Percentiles rank a stretch among this genome's conserved stretches.
These are phyloP conservation scores for Cotesia glomerata DNA, from an alignment of 1,140 invertebrate genomes.

Conservation along the genomic window DNA sequence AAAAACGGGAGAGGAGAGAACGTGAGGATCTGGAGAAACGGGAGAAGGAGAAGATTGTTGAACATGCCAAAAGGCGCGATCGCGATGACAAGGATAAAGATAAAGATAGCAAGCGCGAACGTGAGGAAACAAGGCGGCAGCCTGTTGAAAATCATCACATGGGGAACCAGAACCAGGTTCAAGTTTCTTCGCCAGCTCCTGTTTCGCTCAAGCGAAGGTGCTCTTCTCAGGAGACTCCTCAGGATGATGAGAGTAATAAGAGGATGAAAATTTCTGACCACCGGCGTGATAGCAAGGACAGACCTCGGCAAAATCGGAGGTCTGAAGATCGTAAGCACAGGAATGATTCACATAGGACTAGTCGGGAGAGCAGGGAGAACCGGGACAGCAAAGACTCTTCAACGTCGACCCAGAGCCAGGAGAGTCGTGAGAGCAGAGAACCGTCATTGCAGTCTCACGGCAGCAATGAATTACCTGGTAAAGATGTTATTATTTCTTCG, in stretches of 20 bases:
- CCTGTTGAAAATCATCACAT: constrained; percentile 53
- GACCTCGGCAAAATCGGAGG: constrained; percentile 56
- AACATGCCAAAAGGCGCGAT: constrained; percentile 49
- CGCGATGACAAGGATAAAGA: constrained; percentile 51
- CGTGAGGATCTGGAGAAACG: constrained; percentile 56
- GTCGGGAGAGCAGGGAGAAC: constrained; percentile 55
- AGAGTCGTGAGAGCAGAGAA: constrained; percentile 37
- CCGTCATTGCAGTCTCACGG: constrained; percentile 9
- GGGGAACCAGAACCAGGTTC: constrained; percentile 39
- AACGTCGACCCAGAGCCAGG: constrained; percentile 17
- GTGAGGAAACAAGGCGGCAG: constrained; percentile 40
- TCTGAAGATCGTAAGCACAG: constrained; percentile 60
- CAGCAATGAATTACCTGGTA: not conserved
- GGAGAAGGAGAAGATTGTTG: constrained; percentile 49
- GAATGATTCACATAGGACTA: constrained; percentile 55
- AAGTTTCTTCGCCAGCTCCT: constrained; percentile 65
- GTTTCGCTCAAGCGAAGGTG: constrained; percentile 74
- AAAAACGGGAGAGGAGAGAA: constrained; percentile 51
- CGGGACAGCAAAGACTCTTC: constrained; percentile 26
- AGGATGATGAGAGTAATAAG: constrained; percentile 73
- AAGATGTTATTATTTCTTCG: not conserved
- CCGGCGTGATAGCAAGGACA: constrained; percentile 77
- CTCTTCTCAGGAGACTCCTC: constrained; percentile 76
- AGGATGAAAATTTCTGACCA: constrained; percentile 70
- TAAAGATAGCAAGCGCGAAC: constrained; percentile 48